Evolutionary conservation across 2,797 vertebrate genomes (phyloP).

Genomic region (Oreochromis grahami): DNA sequence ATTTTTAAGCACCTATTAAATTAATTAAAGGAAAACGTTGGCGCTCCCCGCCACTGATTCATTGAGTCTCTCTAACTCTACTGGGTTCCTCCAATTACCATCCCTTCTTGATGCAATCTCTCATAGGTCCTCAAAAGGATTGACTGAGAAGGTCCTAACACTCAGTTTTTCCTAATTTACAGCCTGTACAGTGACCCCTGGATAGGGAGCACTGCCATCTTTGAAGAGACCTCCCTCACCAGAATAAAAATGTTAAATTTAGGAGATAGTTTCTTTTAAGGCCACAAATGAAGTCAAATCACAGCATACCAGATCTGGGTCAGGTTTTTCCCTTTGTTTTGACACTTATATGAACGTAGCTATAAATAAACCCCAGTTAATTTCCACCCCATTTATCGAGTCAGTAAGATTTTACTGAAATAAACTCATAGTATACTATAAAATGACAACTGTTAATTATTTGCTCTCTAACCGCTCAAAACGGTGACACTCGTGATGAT

Average conservation of each 20-base stretch:
- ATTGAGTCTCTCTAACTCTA: not conserved
- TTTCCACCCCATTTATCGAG: not conserved
- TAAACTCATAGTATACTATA: not conserved
- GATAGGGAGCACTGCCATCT: not conserved
- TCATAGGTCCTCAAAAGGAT: not conserved
- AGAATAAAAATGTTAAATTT: not conserved
- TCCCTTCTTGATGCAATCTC: not conserved
- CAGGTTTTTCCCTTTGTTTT: not conserved
- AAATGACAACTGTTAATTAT: constrained; percentile 29
- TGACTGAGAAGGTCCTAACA: not conserved
- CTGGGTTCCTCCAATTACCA: not conserved
- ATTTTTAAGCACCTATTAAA: not conserved
- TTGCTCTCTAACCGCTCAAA: constrained; percentile 12
- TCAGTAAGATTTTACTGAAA: not conserved
- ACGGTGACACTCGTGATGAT: constrained; percentile 37
- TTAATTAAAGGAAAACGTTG: not conserved
- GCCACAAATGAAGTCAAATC: not conserved
- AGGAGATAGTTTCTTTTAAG: not conserved
- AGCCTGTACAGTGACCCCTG: not conserved
- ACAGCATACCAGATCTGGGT: not conserved
- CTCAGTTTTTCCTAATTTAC: not conserved
- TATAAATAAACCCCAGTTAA: not conserved
- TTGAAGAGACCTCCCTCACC: not conserved
- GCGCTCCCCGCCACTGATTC: not conserved
- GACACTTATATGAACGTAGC: not conserved